Conservation (phyloP, 2,888 invertebrate species). For the Drosophila anceps region DNA sequence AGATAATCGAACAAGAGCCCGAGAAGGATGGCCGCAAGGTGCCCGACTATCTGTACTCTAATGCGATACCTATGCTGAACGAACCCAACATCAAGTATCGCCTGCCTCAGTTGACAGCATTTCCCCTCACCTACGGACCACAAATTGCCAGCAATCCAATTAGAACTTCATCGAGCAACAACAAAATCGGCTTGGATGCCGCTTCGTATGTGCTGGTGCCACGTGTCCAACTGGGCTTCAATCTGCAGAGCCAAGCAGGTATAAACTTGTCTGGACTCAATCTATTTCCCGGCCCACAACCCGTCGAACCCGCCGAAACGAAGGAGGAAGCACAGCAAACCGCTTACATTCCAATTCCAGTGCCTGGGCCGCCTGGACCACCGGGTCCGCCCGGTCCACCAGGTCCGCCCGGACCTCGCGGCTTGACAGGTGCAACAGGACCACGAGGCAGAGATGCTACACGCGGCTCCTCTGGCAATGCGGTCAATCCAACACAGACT, state of each 20-base stretch:
- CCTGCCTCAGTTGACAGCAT: constrained; percentile 68
- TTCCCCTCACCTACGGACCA: constrained; percentile 65
- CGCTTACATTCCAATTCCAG: constrained; percentile 51
- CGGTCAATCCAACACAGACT: constrained; percentile 16
- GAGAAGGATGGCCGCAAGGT: constrained; percentile 75
- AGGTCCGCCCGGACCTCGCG: constrained; percentile 42
- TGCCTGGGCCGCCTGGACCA: constrained; percentile 71
- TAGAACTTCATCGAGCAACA: constrained; percentile 18
- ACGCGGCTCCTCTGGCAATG: constrained; percentile 47
- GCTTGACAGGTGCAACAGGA: constrained; percentile 45
- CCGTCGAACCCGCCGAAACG: constrained; percentile 20
- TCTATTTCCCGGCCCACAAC: constrained; percentile 27
- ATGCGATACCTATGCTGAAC: constrained; percentile 71
- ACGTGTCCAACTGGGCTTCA: constrained; percentile 75
- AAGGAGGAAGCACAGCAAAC: constrained; percentile 58
- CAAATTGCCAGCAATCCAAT: constrained; percentile 39
- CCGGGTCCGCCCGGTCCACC: constrained; percentile 64
- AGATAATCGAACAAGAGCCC: constrained; percentile 54
- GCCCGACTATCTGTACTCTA: constrained; percentile 81
- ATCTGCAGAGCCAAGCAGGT: constrained; percentile 74
- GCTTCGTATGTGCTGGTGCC: constrained; percentile 61
- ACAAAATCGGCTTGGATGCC: constrained; percentile 41
- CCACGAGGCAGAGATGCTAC: constrained; percentile 51
- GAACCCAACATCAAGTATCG: constrained; percentile 75
- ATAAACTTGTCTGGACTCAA: constrained; percentile 57